Evolutionary conservation across 2,113 vertebrate genomes (phyloP), one percentile per base, ranked within the genome.

Genomic region (Nycticebus coucang): DNA sequence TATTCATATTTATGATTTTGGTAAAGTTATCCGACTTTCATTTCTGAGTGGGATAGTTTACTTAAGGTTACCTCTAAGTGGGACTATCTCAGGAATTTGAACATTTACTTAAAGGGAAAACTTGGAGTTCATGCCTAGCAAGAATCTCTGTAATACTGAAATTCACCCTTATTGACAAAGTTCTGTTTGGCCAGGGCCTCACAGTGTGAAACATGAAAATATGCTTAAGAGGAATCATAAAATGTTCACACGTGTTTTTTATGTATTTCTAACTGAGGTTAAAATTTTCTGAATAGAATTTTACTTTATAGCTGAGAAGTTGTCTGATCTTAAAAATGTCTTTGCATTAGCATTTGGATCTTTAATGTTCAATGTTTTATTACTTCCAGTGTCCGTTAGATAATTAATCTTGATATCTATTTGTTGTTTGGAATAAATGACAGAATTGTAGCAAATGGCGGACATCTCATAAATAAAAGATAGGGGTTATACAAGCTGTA

Each of bases 341-440:
- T 78, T 94, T 71, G 14, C 12, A 9, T 72, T 57, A 82, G 66
- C 30, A 37, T 28, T 92, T 79, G 28, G 41, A 93, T 88, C 91
- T 95, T 96, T 62, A 95, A 94, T 95, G 53, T 68, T 95, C 91
- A 71, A 81, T 2, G 87, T 96, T 94, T 93, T 95, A 97, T 97
- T 90, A 81, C 37, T 84, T 89, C 55, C 9, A 24, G 22, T 87
- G 86, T 62, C 75, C 84, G 92, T 95, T 89, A 62, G 69, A 87
- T 97, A 95, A 96, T 97, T 97, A 81, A 88, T 94, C 45, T 82
- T 96, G 62, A n/a, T 94, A 93, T 94, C 88, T 95, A 84, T 97
- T 97, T 95, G 37, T 78, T 95, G 71, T 94, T 95, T 97, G 59
- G 60, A 87, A 50, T 74, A 93, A 95, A 89, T 26, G 64, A 53